Conservation (phyloP, 2,797 vertebrate genomes). For the Varecia variegata region DNA sequence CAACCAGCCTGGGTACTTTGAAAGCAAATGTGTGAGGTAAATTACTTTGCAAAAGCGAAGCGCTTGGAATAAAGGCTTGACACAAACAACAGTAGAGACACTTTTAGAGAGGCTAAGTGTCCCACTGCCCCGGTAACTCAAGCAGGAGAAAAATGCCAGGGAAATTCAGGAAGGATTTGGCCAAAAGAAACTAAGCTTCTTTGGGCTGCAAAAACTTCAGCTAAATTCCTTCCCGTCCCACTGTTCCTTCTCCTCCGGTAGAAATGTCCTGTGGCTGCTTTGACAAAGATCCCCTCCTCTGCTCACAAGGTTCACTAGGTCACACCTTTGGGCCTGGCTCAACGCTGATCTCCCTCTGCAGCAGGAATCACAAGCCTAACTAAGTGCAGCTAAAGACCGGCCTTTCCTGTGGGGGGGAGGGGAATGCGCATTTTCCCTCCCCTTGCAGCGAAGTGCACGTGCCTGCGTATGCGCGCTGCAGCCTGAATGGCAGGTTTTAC, state of each 20-base stretch:
- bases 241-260: neutral
- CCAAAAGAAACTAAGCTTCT: neutral
- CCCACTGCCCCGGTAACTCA: too few species aligned
- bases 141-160: neutral
- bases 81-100: neutral
- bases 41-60: neutral
- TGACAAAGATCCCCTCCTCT: too few species aligned
- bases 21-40: neutral
- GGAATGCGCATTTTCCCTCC: neutral
- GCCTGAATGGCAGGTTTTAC: neutral
- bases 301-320: neutral
- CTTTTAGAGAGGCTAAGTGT: neutral
- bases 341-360: neutral
- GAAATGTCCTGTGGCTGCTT: neutral
- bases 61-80: neutral
- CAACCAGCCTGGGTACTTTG: neutral
- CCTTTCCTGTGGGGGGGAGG: neutral
- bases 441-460: neutral
- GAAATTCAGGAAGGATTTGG: neutral
- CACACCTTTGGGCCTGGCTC: neutral
- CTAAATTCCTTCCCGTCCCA: neutral
- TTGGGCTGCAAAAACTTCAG: neutral
- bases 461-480: neutral
- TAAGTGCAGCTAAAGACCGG: accelerated
- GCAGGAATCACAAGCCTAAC: neutral